Evolutionary conservation across 2,113 vertebrate species (phyloP).

Genomic region (Tympanuchus pallidicinctus): DNA sequence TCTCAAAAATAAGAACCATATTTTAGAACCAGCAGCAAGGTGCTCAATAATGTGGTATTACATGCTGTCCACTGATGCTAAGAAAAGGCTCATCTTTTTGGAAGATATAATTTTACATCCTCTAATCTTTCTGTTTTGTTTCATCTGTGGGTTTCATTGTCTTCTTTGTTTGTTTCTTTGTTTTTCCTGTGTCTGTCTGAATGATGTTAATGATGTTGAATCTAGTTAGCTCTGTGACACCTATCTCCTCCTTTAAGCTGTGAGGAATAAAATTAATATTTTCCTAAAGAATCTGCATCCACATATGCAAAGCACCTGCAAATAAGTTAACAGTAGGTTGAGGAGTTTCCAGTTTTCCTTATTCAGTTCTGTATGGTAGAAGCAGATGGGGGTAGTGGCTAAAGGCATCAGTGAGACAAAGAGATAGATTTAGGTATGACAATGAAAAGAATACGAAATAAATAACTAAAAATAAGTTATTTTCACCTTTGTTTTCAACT

Average conservation of each 20-base stretch:
- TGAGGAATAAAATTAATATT: not conserved
- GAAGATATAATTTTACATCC: not conserved
- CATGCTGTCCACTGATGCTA: not conserved
- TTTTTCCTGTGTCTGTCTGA: not conserved
- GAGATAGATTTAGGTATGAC: not conserved
- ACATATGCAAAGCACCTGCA: not conserved
- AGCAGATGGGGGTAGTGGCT: not conserved
- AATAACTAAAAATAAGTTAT: not conserved
- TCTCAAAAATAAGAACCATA: not conserved
- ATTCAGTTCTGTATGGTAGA: not conserved
- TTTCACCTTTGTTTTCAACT: not conserved
- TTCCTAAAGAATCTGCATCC: not conserved
- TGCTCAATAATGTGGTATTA: not conserved
- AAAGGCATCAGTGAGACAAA: not conserved
- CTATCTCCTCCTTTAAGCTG: not conserved
- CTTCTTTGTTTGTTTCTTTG: not conserved
- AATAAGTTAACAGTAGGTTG: not conserved
- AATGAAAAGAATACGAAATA: not conserved
- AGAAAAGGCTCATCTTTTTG: not conserved
- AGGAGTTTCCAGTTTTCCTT: not conserved
- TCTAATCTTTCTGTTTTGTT: not conserved
- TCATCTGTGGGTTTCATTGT: too few relatives aligned
- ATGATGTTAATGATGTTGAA: not conserved
- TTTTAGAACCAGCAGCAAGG: not conserved
- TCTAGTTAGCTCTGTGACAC: too few relatives aligned